Conservation (phyloP, 2,113 vertebrate species). For the Orthonyx spaldingii region DNA sequence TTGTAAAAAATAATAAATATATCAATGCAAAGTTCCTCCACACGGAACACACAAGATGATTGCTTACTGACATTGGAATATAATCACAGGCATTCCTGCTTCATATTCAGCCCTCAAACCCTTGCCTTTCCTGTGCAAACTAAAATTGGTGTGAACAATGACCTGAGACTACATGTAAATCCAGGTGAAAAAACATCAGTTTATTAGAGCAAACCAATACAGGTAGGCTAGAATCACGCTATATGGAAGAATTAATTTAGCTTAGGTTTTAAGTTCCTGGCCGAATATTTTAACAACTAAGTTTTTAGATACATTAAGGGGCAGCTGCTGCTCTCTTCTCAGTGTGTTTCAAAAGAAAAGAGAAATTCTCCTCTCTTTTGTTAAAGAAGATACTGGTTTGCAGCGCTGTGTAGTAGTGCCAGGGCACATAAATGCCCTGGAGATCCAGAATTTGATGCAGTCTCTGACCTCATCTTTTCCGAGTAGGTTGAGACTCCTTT, state of each 20-base stretch:
- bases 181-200: not conserved
- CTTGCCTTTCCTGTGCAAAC: not conserved
- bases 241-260: not conserved
- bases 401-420: not conserved
- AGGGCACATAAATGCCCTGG: not conserved
- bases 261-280: not conserved
- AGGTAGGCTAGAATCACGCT: not conserved
- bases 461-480: not conserved
- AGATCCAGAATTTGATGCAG: not conserved
- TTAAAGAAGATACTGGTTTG: not conserved
- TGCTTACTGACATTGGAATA: not conserved
- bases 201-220: not conserved
- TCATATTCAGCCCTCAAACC: accelerated
- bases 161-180: not conserved
- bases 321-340: not conserved
- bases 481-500: not conserved
- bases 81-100: not conserved
- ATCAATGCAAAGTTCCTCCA: not conserved
- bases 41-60: accelerated
- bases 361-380: not conserved
- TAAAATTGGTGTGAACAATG: accelerated
- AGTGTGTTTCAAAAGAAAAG: not conserved
- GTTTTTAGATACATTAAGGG: not conserved
- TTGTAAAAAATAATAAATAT: not conserved
- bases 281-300: not conserved